Percentiles rank a stretch among this genome's conserved stretches.
Evolutionary conservation across 2,797 vertebrate species (phyloP).

Genomic region (Ptychobarbus kaznakovi): DNA sequence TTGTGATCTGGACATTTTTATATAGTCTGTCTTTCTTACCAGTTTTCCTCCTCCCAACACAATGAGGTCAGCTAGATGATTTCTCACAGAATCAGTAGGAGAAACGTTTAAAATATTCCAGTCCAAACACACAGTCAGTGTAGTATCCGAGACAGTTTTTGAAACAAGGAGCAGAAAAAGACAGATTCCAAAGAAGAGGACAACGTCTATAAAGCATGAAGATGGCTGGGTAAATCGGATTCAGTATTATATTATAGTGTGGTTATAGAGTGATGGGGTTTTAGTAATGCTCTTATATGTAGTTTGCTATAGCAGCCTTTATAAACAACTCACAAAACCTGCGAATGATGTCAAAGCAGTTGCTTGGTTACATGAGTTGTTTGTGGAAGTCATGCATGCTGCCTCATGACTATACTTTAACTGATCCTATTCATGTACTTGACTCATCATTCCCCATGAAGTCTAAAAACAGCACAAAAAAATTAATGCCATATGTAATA

Average conservation of each 20-base stretch:
- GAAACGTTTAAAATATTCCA: conserved; percentile 28
- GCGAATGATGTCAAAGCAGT: conserved; percentile 14
- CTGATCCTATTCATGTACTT: conserved; percentile 24
- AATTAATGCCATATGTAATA: conserved; percentile 44
- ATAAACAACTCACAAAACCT: neutral
- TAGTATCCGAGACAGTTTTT: neutral
- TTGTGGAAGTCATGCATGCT: conserved; percentile 41
- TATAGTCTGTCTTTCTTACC: conserved; percentile 1
- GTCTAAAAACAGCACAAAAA: conserved; percentile 32
- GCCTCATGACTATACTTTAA: conserved; percentile 29
- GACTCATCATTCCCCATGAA: conserved; percentile 39
- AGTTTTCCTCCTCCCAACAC: conserved; percentile 14
- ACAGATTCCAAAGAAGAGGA: neutral
- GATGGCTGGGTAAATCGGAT: neutral
- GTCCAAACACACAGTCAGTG: neutral
- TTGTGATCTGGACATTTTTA: conserved; percentile 1
- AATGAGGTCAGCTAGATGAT: neutral
- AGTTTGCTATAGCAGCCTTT: conserved; percentile 6
- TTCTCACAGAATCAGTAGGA: neutral
- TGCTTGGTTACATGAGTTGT: conserved; percentile 3
- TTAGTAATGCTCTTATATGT: conserved; percentile 14
- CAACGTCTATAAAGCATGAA: neutral
- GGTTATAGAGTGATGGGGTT: neutral
- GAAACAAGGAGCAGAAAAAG: neutral
- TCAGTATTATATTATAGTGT: neutral